Conservation (phyloP, 2,113 vertebrate genomes). For the Oriolus oriolus region DNA sequence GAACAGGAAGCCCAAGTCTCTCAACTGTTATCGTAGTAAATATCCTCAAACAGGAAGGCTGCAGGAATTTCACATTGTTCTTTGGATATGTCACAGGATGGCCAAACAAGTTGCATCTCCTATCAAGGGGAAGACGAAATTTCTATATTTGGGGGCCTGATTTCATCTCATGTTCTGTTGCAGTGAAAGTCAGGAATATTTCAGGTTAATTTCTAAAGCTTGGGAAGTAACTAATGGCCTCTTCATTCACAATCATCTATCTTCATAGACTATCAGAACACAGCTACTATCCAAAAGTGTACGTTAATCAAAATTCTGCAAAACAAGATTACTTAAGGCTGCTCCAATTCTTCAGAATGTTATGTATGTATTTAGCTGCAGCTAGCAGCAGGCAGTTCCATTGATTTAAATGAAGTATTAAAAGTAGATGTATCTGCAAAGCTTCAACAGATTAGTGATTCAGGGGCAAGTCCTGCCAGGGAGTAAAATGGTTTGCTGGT, state of each 20-base stretch:
- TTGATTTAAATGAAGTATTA: neutral
- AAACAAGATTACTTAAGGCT: neutral
- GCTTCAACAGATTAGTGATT: neutral
- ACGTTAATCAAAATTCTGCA: neutral
- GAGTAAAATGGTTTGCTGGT: neutral
- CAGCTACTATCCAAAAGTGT: neutral
- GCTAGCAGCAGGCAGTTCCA: neutral
- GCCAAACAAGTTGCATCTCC: neutral
- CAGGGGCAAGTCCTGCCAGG: neutral
- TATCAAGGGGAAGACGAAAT: neutral
- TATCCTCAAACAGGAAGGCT: conserved; percentile 27
- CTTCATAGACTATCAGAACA: neutral
- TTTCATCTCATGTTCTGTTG: neutral
- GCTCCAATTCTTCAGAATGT: neutral
- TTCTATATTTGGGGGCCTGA: neutral
- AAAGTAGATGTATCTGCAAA: neutral
- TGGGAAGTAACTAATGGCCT: neutral
- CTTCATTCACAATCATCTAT: neutral
- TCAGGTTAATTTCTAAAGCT: neutral
- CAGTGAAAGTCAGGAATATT: neutral
- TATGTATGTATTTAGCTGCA: neutral
- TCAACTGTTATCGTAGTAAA: neutral
- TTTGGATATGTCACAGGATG: neutral
- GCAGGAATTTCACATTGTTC: neutral
- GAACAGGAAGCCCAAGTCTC: neutral